Evolutionary conservation across 2,797 vertebrate genomes (phyloP), one percentile per base, ranked within the genome.

Genomic region (Schizothorax lantsangensis): DNA sequence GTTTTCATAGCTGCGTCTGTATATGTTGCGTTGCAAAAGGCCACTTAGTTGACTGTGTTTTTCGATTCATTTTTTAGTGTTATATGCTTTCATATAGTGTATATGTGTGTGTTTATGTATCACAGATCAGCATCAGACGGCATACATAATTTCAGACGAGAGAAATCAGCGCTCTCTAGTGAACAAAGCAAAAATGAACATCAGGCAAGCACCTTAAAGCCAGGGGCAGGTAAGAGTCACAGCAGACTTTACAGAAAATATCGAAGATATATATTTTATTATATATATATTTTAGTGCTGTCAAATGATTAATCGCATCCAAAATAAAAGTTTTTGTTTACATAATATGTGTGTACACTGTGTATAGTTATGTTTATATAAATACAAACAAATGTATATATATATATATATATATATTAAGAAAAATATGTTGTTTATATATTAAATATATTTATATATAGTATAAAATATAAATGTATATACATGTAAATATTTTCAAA

Each of bases 81-180:
- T 47, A 17, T 36, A 68, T 36, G 36, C 30, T 59, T 36, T 7
- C 7, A 52, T 38, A 64, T 38, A 15, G 40, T 72, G 54, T 79
- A 30, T 75, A 54, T 85, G n/a, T 38, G 52, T 84, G 49, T 84
- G 21, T 45, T 71, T 84, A 85, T 96, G 95, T 89, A 89, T 88
- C 88, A 94, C 93, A 4, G 30, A 45, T 91, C 93, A 0, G 92
- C 84, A 0, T 90, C 92, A 21, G 93, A 93, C 30, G 84, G 21
- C 0, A 89, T 87, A 73, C 90, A 87, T 86, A 85, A 86, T 81
- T 92, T 92, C 87, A 94, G 93, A 81, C 94, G 92, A 83, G 95
- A 95, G 45, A 94, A 94, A 73, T 93, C 93, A 0, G 94, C 94
- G 52, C 75, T 93, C 30, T 43, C 84, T 10, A 84, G 75, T 66